A percentile compares a stretch with the other conserved stretches of the same genome.
Conservation (phyloP, 2,113 vertebrate genomes). For the Ia io region DNA sequence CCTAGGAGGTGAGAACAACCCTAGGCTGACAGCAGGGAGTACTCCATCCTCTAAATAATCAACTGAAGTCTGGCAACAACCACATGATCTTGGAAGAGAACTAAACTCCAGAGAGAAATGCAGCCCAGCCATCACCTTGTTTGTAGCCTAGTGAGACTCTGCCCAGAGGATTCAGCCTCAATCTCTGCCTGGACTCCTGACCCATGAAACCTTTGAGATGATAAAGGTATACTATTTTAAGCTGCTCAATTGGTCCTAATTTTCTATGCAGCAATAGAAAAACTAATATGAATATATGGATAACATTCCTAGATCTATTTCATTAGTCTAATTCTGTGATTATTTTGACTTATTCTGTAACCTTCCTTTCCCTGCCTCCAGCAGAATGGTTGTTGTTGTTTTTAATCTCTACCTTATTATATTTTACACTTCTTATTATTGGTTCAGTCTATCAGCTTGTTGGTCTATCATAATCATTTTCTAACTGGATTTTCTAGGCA, state of each 20-base stretch:
- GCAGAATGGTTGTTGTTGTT: background rate
- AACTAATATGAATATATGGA: background rate
- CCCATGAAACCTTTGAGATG: background rate
- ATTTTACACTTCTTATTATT: background rate
- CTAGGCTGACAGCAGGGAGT: fast-evolving
- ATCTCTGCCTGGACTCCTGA: background rate
- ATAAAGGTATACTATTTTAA: background rate
- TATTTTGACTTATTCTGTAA: background rate
- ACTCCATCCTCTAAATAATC: background rate
- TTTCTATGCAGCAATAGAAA: background rate
- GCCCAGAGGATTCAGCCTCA: background rate
- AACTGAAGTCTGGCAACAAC: background rate
- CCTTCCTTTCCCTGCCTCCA: background rate
- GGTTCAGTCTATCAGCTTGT: background rate
- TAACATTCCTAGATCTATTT: background rate
- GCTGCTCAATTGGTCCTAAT: background rate
- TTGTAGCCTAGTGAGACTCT: background rate
- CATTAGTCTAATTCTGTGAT: background rate
- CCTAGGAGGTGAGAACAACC: background rate
- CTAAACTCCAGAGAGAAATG: background rate
- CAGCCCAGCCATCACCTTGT: background rate
- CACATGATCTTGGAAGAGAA: background rate
- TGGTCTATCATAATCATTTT: background rate
- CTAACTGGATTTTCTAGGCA: background rate
- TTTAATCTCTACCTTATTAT: background rate